phyloP scores from a whole-genome alignment of 2,888 invertebrate species.

The Minunthozetes semirufus region DNA sequence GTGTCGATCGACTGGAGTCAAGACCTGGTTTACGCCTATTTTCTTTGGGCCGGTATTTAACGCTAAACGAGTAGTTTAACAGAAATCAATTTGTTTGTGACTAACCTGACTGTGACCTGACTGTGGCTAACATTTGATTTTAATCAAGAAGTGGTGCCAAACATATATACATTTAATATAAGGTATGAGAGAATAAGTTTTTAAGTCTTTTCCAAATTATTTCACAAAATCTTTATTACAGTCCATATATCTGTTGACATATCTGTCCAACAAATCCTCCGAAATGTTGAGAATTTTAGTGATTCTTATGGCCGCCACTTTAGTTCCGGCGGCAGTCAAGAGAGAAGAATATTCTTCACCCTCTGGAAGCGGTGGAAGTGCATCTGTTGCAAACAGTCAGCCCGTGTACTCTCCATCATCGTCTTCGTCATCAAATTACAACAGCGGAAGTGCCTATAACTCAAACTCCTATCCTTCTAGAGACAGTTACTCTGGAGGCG shows the following conservation, averaged over 20 bases:
- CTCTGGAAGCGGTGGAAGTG: conserved; percentile 4
- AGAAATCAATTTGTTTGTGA: conserved; percentile 8
- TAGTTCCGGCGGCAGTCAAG: conserved; percentile 29
- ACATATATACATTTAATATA: not conserved
- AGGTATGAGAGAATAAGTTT: not conserved
- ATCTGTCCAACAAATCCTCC: not conserved
- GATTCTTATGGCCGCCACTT: not conserved
- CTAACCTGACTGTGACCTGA: too few relatives aligned
- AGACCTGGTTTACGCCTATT: not conserved
- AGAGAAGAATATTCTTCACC: conserved; percentile 28
- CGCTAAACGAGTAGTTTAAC: conserved; percentile 4
- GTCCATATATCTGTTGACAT: not conserved
- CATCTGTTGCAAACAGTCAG: conserved; percentile 31
- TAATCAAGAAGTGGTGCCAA: conserved; percentile 5
- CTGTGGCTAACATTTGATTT: not conserved
- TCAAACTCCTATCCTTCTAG: conserved; percentile 27
- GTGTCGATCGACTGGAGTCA: not conserved
- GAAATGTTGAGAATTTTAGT: conserved; percentile 21
- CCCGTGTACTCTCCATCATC: conserved; percentile 40
- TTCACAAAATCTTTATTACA: not conserved
- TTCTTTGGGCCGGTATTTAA: not conserved
- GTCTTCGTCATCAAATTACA: conserved; percentile 7
- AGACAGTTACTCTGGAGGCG: not conserved
- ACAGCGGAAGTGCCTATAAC: not conserved
- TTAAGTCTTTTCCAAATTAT: not conserved